Evolutionary conservation across 1,140 invertebrate species (phyloP).

Genomic region (Diabrotica undecimpunctata): DNA sequence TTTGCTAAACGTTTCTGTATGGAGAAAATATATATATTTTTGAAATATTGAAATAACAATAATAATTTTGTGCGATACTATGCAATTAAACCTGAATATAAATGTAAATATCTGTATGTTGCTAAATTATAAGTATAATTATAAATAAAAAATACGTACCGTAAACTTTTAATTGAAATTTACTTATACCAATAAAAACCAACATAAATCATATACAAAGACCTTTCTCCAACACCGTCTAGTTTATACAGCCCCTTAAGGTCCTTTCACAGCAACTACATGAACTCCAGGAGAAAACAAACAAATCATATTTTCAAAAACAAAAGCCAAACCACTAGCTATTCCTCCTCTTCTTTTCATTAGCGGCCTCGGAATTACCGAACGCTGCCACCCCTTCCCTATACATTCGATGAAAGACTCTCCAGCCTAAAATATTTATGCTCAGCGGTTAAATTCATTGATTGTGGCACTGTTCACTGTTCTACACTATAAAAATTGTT

Average conservation of each 20-base stretch:
- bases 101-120: no score
- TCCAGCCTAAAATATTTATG: constrained; percentile 15
- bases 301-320: constrained; percentile 17
- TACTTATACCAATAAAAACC: no score
- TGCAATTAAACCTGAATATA: no score
- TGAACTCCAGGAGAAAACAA: constrained; percentile 6
- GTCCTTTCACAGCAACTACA: constrained; percentile 4
- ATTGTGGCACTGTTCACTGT: constrained; percentile 11
- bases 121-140: no score
- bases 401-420: constrained; percentile 8
- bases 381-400: constrained; percentile 6
- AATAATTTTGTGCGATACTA: no score
- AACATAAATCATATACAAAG: neutral
- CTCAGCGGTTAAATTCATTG: constrained; percentile 12
- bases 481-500: no score
- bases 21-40: no score
- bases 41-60: no score
- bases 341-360: constrained; percentile 9
- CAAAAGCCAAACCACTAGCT: constrained; percentile 13
- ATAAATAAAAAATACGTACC: no score
- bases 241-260: neutral
- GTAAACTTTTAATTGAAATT: no score
- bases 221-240: neutral
- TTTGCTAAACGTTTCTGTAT: no score
- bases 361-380: constrained; percentile 6